Base-by-base conservation (phyloP, 2,797 vertebrate genomes). In the Micromesistius poutassou region DNA sequence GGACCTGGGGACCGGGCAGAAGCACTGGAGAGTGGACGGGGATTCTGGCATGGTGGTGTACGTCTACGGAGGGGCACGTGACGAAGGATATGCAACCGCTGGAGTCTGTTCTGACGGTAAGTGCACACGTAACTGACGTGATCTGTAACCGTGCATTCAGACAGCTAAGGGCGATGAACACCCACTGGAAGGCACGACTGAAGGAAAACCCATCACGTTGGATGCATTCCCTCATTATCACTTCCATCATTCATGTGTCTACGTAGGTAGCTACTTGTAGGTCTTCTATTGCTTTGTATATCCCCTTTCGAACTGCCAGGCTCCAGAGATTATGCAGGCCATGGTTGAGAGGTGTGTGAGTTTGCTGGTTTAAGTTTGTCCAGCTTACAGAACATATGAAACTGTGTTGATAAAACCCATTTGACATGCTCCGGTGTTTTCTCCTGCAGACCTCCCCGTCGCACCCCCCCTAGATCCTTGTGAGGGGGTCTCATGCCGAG, bases 41-140 rank as follows among this genome's bases (percentile, higher is more conserved):
- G 46, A 87, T 31, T 50, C 55, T 10, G 76, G 71, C 2, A 79
- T 87, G 77, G 84, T 82, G 35, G 86, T 87, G 13, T 90, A 89
- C 78, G 72, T 88, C 76, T 87, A 81, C 74, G 89, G 89, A 62
- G 85, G 83, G 0, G 71, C 74, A 75, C 0, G 1, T 33, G n/a
- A 66, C 25, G 1, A 80, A 22, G 85, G 88, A 25, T 90, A 86
- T 77, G 83, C 79, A 7, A 83, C 85, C 50, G 82, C 82, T n/a
- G 89, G 87, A 71, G 88, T 88, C 28, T 90, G 89, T 68, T 79
- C 79, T 14, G 33, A 80, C 77, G 84, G 89, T 89, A 80, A 55
- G 72, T 22, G 30, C 25, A n/a, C 70, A 35, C 13, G 19, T 12
- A 30, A 6, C 77, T 38, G 73, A 14, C 2, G 62, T 10, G 12